Evolutionary conservation across 1,140 invertebrate genomes (phyloP).

Genomic region (Parapsyche elsis): DNA sequence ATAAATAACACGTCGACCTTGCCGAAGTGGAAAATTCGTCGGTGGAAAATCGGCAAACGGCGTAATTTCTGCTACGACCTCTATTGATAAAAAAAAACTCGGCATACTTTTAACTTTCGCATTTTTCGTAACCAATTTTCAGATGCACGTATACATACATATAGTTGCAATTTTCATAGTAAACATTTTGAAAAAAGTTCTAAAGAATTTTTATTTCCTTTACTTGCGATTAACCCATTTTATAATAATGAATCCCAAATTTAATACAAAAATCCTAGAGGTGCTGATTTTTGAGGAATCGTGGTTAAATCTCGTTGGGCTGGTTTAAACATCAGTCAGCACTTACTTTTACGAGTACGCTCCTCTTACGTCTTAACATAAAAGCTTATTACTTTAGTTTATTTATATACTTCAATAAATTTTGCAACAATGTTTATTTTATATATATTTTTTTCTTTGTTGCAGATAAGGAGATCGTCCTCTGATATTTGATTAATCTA

Average conservation of each 20-base stretch:
- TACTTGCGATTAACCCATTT: too few relatives aligned
- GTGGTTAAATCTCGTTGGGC: neutral
- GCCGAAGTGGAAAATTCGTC: neutral
- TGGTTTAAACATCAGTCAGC: conserved; percentile 49
- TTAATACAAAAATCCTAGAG: too few relatives aligned
- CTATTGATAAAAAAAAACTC: neutral
- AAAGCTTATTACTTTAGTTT: neutral
- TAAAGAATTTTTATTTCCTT: too few relatives aligned
- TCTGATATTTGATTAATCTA: conserved; percentile 9
- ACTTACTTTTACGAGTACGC: conserved; percentile 48
- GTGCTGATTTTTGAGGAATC: too few relatives aligned
- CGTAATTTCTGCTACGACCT: neutral
- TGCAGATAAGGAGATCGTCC: conserved; percentile 30
- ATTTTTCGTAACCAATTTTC: too few relatives aligned
- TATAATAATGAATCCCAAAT: too few relatives aligned
- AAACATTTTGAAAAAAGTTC: too few relatives aligned
- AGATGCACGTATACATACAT: too few relatives aligned
- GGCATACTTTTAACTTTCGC: too few relatives aligned
- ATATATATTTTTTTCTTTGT: neutral
- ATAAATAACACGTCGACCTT: conserved; percentile 31
- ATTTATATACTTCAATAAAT: neutral
- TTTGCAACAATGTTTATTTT: neutral
- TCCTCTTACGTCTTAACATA: neutral
- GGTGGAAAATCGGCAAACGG: neutral
- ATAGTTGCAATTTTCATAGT: too few relatives aligned